Evolutionary conservation across 2,888 invertebrate species (phyloP).

Genomic region (Chloroclystis v-ata): DNA sequence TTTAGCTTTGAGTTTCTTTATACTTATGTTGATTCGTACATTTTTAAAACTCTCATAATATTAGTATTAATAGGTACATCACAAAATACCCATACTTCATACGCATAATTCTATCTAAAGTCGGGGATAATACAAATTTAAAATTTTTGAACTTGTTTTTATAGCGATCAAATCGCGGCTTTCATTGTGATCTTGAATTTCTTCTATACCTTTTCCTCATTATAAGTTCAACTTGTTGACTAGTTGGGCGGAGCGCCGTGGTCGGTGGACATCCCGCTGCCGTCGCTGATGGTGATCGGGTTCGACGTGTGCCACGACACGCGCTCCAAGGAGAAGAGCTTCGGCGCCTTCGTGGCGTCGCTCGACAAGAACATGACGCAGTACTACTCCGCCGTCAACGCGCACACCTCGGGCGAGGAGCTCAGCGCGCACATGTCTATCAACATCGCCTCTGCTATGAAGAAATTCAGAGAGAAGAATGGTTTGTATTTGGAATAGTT

Average conservation of each 20-base stretch:
- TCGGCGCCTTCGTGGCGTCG: conserved; percentile 89
- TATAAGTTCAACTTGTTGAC: not conserved
- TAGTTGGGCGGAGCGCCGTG: conserved; percentile 92
- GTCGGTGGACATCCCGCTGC: conserved; percentile 83
- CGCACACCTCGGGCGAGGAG: conserved; percentile 87
- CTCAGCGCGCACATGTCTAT: conserved; percentile 83
- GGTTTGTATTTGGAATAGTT: too few relatives aligned
- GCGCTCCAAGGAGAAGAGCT: conserved; percentile 80
- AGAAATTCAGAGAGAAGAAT: conserved; percentile 68
- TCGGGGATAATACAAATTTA: too few relatives aligned
- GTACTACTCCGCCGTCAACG: conserved; percentile 85
- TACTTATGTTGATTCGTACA: too few relatives aligned
- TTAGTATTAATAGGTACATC: too few relatives aligned
- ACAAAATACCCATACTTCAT: too few relatives aligned
- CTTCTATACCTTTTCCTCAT: too few relatives aligned
- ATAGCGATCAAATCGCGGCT: too few relatives aligned
- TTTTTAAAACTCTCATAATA: too few relatives aligned
- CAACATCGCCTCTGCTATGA: conserved; percentile 76
- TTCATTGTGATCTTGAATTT: conserved; percentile 2
- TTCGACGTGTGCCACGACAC: conserved; percentile 95
- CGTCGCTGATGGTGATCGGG: conserved; percentile 87
- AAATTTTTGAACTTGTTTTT: too few relatives aligned
- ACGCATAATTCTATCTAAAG: too few relatives aligned
- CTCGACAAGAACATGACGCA: conserved; percentile 77
- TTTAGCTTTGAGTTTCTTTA: too few relatives aligned